Base-by-base conservation (phyloP, 2,888 invertebrate species). In the Eristalis pertinax region DNA sequence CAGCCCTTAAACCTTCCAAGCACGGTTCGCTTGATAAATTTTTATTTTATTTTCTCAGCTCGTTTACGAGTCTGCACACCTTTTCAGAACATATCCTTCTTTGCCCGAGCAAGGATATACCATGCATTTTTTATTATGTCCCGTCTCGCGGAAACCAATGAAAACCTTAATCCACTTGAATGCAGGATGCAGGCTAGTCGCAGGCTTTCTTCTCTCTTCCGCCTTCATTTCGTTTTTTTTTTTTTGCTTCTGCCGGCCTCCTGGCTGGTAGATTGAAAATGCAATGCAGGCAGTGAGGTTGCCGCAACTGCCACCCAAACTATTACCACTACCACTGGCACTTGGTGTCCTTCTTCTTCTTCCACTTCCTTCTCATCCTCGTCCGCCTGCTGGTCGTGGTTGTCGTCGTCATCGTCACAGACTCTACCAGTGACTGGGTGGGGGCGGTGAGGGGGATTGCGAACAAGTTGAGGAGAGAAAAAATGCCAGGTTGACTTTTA, bases 81-180 rank as follows among this genome's bases (percentile, higher is more conserved):
- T 58, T 13, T 56, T 43, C 24, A 50, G 62, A 63, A 26, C 69
- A 56, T 84, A 56, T 64, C 41, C 62, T 19, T 58, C 35, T 64
- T 29, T 62, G 70, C 56, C 29, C 43, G 13, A 15, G 22, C 8
- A 43, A 29, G 67, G 7, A 19, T 50, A 50, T 73, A 41, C 50
- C 68, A 62, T 85, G 68, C 76, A 77, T 82, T 85, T 67, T 82
- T 80, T 60, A 70, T 81, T 60, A 50, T 65, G 69, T 77, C 56
- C 58, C 77, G 43, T 76, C 81, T 76, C 81, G 72, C 73, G 80
- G 72, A 85, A 85, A 85, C 79, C 79, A 75, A 79, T 84, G 84
- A 84, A 84, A 72, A 41, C 35, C 62, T 81, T 77, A 81, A 77
- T 85, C 73, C 76, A 76, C 80, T 84, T 68, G 15, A 75, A 72